These are phyloP conservation scores for Tuta absoluta DNA, from an alignment of 2,888 invertebrate genomes.

Conservation along the genomic window DNA sequence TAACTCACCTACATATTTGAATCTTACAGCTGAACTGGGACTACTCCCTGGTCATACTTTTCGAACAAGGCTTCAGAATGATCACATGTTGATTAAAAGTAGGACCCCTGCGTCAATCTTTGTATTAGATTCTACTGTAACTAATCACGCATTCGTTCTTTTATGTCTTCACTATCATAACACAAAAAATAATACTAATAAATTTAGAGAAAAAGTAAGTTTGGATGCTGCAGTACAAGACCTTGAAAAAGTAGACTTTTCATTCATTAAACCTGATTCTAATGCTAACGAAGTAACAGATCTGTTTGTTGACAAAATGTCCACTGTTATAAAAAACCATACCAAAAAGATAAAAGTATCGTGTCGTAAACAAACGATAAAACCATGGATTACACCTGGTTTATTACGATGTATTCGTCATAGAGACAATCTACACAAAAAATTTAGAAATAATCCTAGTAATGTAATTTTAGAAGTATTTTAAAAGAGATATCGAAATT, in stretches of 20 bases:
- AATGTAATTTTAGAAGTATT: constrained; percentile 13
- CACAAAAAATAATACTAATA: no score
- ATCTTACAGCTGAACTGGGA: background rate
- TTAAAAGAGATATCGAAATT: constrained; percentile 21
- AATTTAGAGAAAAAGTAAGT: no score
- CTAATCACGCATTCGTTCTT: background rate
- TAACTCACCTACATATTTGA: background rate
- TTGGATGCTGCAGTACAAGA: no score
- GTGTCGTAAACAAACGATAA: constrained; percentile 9
- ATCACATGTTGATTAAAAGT: background rate
- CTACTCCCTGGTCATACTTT: background rate
- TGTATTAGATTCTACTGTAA: background rate
- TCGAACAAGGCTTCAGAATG: background rate
- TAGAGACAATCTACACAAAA: constrained; percentile 22
- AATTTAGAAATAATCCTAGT: constrained; percentile 1
- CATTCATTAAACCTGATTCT: no score
- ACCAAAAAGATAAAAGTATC: background rate
- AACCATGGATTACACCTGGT: constrained; percentile 26
- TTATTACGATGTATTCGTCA: constrained; percentile 23
- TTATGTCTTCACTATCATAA: background rate
- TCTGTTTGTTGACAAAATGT: background rate
- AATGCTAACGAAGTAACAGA: constrained; percentile 1
- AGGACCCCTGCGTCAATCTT: background rate
- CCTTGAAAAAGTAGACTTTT: no score
- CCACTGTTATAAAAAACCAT: background rate